phyloP scores from a whole-genome alignment of 1,140 invertebrate species.

The Ephestia elutella region DNA sequence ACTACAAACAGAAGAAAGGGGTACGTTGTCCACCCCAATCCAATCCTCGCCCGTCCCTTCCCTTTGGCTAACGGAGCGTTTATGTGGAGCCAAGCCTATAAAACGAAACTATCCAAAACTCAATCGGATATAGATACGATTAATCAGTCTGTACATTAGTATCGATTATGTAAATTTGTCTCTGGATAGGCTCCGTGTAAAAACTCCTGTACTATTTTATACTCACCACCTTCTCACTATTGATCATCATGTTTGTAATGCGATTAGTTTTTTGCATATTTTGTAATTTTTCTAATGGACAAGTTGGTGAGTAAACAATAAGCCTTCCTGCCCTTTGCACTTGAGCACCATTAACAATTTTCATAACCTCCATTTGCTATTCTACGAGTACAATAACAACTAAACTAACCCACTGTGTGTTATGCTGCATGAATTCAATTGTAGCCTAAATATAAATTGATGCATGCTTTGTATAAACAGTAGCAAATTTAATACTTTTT shows the following conservation, averaged over 20 bases:
- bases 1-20: constrained; percentile 70
- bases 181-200: not conserved
- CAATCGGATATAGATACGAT: not conserved
- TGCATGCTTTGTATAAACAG: too few species aligned
- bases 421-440: too few species aligned
- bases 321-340: not conserved
- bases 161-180: too few species aligned
- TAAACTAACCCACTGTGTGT: too few species aligned
- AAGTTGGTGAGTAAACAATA: not conserved
- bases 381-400: not conserved
- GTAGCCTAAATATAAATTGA: not conserved
- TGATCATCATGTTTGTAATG: too few species aligned
- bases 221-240: not conserved
- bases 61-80: constrained; percentile 20
- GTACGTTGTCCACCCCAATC: constrained; percentile 36
- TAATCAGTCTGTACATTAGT: too few species aligned
- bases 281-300: too few species aligned
- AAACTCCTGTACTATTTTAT: not conserved
- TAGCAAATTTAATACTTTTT: too few species aligned
- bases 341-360: not conserved
- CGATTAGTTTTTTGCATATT: too few species aligned
- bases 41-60: constrained; percentile 9
- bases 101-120: not conserved
- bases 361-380: not conserved
- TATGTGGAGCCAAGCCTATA: not conserved